Conservation (phyloP, 2,888 invertebrate genomes). For the Trissoscelio sp. region DNA sequence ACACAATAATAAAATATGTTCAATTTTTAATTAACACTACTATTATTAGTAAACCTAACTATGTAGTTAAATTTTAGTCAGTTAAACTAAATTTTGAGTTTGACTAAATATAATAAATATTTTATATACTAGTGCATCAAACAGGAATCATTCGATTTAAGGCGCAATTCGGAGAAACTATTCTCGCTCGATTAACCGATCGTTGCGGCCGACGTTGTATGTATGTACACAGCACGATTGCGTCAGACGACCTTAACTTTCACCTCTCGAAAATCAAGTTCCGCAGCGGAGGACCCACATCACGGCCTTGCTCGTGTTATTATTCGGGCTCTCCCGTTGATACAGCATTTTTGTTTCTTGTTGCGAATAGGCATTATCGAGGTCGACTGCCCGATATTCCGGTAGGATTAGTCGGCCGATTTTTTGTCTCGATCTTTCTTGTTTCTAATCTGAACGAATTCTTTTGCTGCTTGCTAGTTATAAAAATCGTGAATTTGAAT, state of each 20-base stretch:
- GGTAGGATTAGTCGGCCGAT: conserved; percentile 6
- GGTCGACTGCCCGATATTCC: conserved; percentile 54
- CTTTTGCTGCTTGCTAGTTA: no score
- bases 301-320: conserved; percentile 68
- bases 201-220: conserved; percentile 27
- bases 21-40: no score
- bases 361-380: conserved; percentile 51
- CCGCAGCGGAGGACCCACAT: conserved; percentile 59
- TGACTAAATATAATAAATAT: not conserved
- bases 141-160: conserved; percentile 22
- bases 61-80: no score
- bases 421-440: not conserved
- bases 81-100: not conserved
- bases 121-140: not conserved
- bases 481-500: no score
- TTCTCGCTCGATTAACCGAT: conserved; percentile 58
- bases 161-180: conserved; percentile 58
- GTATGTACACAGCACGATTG: conserved; percentile 60
- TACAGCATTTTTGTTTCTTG: conserved; percentile 44
- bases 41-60: no score
- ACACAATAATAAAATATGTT: no score
- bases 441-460: no score
- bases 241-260: conserved; percentile 72
- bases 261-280: conserved; percentile 71
- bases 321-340: conserved; percentile 46